phyloP scores from a whole-genome alignment of 2,888 invertebrate species.

The Fragum whitleyi region DNA sequence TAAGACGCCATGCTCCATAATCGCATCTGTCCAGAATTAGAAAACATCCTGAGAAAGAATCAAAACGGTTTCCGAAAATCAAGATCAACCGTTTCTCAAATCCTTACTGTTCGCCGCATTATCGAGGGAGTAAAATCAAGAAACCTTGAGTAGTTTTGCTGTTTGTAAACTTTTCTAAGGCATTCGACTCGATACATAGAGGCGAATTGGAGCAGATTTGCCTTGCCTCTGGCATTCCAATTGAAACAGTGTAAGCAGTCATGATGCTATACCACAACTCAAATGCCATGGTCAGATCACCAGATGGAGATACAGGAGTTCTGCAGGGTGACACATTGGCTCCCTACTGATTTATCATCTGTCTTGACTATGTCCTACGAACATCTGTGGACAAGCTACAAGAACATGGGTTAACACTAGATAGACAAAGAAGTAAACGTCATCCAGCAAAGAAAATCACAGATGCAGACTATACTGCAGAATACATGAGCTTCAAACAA shows the following conservation, averaged over 20 bases:
- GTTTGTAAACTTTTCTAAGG: neutral
- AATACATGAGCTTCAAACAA: no score
- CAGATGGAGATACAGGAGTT: slow-evolving; percentile 20
- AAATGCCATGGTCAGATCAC: neutral
- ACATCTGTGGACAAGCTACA: neutral
- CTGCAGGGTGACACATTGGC: slow-evolving; percentile 33
- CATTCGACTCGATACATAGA: neutral
- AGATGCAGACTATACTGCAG: no score
- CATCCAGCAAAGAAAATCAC: no score
- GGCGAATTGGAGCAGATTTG: neutral
- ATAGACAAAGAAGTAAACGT: no score
- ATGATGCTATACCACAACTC: neutral
- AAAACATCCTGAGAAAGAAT: neutral
- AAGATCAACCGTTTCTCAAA: no score
- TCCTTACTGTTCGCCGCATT: no score
- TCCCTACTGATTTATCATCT: slow-evolving; percentile 18
- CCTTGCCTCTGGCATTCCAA: neutral
- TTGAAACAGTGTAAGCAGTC: neutral
- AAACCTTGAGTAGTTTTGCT: neutral
- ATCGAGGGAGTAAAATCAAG: neutral
- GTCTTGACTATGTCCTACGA: slow-evolving; percentile 13
- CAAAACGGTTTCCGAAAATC: no score
- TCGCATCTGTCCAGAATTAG: neutral
- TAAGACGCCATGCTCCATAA: neutral
- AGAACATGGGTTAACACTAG: no score